A percentile compares a stretch with the other conserved stretches of the same genome.
Evolutionary conservation across 2,113 vertebrate species (phyloP).

Genomic region (Anser cygnoides): DNA sequence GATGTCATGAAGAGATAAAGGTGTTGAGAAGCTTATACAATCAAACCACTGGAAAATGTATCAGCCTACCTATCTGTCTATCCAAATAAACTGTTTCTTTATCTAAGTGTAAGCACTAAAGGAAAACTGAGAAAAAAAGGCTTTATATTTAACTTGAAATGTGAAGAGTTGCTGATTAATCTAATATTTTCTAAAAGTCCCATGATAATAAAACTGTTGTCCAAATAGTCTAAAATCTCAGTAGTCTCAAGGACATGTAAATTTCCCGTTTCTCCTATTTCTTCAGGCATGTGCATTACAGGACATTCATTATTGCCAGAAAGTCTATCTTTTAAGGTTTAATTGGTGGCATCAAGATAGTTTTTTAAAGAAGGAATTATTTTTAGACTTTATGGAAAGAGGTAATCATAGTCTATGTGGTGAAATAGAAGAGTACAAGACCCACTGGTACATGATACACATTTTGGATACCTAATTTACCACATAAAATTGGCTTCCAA

Average conservation of each 20-base stretch:
- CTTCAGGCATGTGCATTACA: neutral
- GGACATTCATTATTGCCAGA: neutral
- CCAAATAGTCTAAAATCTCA: neutral
- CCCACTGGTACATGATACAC: neutral
- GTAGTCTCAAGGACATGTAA: neutral
- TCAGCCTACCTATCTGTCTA: neutral
- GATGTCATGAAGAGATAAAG: neutral
- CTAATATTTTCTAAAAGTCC: neutral
- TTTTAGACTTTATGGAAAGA: neutral
- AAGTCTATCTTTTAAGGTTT: neutral
- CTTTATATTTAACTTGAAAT: neutral
- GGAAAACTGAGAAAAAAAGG: neutral
- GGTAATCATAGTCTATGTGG: neutral
- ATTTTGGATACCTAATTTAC: neutral
- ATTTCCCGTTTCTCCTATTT: neutral
- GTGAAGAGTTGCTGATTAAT: neutral
- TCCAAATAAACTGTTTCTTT: neutral
- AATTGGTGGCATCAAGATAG: neutral
- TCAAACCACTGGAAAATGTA: neutral
- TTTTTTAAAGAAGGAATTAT: neutral
- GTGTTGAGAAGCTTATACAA: neutral
- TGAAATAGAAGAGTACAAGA: neutral
- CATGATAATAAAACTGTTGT: neutral
- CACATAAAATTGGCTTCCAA: neutral
- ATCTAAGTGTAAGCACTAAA: neutral